Conservation (phyloP, 2,113 vertebrate species). For the Romanogobio albipinnatus region DNA sequence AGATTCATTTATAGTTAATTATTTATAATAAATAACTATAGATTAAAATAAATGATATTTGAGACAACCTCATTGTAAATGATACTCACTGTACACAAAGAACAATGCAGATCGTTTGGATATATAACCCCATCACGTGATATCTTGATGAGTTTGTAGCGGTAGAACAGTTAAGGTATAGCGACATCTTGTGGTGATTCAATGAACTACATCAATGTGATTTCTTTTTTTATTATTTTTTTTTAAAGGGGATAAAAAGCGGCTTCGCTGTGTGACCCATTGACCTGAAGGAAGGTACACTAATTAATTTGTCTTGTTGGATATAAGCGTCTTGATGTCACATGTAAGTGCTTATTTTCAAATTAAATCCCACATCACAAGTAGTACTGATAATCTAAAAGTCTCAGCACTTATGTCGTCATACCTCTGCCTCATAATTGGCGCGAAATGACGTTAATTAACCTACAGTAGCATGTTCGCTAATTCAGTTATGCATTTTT, state of each 20-base stretch:
- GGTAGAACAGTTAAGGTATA: slow-evolving; percentile 43
- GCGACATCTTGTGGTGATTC: slow-evolving; percentile 71
- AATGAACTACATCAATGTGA: slow-evolving; percentile 19
- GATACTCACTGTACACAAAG: neutral
- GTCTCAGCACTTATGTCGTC: neutral
- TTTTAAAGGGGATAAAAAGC: no score
- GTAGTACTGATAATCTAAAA: neutral
- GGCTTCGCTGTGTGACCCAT: neutral
- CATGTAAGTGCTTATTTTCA: neutral
- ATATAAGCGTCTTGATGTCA: neutral
- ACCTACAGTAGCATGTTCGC: neutral
- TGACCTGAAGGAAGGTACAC: neutral
- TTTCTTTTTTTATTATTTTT: neutral
- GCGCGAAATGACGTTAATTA: neutral
- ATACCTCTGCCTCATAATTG: neutral
- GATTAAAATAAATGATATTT: neutral
- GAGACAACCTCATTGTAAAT: neutral
- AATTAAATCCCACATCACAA: neutral
- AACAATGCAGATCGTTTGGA: neutral
- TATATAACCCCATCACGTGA: neutral
- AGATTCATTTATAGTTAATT: neutral
- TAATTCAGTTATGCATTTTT: neutral
- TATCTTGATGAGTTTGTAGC: neutral
- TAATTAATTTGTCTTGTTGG: no score
- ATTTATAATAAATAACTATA: neutral